Evolutionary conservation across 2,797 vertebrate genomes (phyloP), one percentile per base, ranked within the genome.

Genomic region (Megaceryle alcyon): DNA sequence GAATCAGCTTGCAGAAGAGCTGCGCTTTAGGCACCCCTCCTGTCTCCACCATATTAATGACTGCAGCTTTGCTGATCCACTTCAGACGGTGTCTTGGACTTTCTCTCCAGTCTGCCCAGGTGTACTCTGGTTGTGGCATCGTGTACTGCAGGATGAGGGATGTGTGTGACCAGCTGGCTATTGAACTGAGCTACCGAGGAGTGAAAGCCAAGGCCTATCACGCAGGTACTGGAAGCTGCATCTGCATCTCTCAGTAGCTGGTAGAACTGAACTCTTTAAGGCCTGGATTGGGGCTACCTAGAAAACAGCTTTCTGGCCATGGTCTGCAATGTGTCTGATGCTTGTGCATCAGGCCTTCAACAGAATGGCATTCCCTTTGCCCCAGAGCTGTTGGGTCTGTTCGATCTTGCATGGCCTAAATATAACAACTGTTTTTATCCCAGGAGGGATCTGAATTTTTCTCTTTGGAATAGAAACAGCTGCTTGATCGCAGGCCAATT

Each of bases 101-200:
- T 87, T 92, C 46, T 93, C 41, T 86, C 71, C 33, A 70, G 13
- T 93, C 59, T 88, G 39, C 73, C 49, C 97, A 99, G 99, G 98
- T 97, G 22, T 97, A 96, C 57, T 96, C 97, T 0, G 98, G 98
- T 23, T 99, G 99, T 94, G 99, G 99, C 91, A 99, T 99, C 48
- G 97, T 99, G 81, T 99, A 99, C 97, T 99, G 99, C 97, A 98
- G 99, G 86, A 99, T 98, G 94, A 98, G 99, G 95, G 99, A 99
- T 1, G 93, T 97, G 83, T 99, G 99, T 97, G 99, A 99, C 92
- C 99, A 98, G 29, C 98, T 99, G 93, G 99, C 99, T 11, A 92
- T 98, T 82, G 98, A 99, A 88, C 96, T 99, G 94, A 99, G 98
- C 79, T 98, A 98, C 85, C 98, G 99, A 28, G 99, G 99, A 33